These are phyloP conservation scores for Heteronetta atricapilla DNA, from an alignment of 2,113 vertebrate species.

Conservation along the genomic window DNA sequence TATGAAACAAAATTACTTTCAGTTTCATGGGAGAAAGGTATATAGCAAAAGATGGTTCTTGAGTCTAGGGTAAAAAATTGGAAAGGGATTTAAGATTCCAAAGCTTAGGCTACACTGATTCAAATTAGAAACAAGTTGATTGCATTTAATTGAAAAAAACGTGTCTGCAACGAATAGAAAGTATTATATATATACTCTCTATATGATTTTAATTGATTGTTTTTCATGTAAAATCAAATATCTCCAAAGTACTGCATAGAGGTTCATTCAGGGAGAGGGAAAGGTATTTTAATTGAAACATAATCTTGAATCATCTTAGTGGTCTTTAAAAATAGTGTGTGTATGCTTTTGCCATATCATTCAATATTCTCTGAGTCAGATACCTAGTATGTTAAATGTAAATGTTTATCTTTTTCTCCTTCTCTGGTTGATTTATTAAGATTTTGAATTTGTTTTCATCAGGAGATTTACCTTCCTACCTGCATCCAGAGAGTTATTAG, in stretches of 20 bases:
- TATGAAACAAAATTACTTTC: not conserved
- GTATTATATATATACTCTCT: not conserved
- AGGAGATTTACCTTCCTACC: not conserved
- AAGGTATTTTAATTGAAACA: not conserved
- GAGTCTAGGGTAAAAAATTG: not conserved
- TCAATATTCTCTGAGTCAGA: not conserved
- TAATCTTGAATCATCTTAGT: no score
- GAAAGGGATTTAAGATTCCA: not conserved
- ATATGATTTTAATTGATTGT: not conserved
- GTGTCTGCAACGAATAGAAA: not conserved
- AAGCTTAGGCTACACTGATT: not conserved
- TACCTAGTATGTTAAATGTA: no score
- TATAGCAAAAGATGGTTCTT: not conserved
- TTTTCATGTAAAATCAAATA: not conserved
- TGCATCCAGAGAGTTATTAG: not conserved
- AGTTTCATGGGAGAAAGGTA: not conserved
- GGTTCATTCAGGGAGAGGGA: not conserved
- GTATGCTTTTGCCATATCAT: not conserved
- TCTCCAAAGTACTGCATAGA: not conserved
- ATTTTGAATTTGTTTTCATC: not conserved
- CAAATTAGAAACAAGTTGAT: not conserved
- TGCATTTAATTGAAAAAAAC: not conserved
- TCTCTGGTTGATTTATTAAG: not conserved
- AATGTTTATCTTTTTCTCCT: not conserved
- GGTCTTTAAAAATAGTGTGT: not conserved